Conservation (phyloP, 2,113 vertebrate species). For the Clarias gariepinus region DNA sequence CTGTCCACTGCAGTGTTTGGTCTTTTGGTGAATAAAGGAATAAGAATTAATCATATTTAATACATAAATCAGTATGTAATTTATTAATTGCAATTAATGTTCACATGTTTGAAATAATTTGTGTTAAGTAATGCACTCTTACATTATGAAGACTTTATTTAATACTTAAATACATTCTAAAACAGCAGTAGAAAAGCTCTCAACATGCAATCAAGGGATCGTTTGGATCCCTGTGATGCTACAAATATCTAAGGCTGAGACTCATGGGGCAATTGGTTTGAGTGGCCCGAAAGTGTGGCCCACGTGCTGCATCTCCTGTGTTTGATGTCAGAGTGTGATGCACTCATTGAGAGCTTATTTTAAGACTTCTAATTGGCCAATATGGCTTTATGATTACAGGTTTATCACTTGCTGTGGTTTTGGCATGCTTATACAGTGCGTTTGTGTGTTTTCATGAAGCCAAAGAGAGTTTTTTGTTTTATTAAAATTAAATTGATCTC, state of each 20-base stretch:
- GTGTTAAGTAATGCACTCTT: background rate
- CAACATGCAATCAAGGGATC: background rate
- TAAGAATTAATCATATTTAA: background rate
- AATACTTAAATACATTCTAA: background rate
- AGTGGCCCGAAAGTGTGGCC: too few relatives aligned
- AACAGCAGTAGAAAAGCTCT: background rate
- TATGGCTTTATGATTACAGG: too few relatives aligned
- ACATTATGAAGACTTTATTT: background rate
- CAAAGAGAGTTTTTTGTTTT: too few relatives aligned
- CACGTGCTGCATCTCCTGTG: too few relatives aligned
- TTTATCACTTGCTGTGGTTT: too few relatives aligned
- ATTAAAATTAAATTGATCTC: too few relatives aligned
- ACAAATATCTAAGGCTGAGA: background rate
- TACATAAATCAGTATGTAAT: background rate
- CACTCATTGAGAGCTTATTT: too few relatives aligned
- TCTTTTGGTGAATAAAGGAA: background rate
- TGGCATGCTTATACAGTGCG: too few relatives aligned
- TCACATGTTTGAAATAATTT: too few relatives aligned
- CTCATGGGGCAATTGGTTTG: background rate
- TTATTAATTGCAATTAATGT: background rate
- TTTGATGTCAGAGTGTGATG: too few relatives aligned
- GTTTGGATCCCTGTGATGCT: background rate
- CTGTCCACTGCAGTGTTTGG: background rate
- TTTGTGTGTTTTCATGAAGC: background rate
- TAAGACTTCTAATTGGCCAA: too few relatives aligned